Evolutionary conservation across 1,140 invertebrate species (phyloP), one percentile per base, ranked within the genome.

Genomic region (Diabrotica virgifera): DNA sequence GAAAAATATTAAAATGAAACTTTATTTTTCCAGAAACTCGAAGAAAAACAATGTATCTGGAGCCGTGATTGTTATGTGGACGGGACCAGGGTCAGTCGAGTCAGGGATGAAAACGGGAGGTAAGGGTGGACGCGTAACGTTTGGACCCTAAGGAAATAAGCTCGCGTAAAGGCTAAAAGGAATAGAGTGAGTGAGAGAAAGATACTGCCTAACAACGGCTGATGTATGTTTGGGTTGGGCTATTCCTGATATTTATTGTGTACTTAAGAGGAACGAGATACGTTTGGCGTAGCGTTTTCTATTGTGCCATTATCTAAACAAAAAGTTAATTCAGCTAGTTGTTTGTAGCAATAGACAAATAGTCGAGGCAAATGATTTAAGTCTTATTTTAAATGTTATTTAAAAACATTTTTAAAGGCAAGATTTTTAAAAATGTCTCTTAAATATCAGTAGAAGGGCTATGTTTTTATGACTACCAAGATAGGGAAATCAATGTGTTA

Each of bases 211-310:
- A 51, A 56, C 37, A 51, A 54, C 63, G 57, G 58, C 70, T 73
- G 70, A 72, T 73, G 68, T 72, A 72, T 73, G 72, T 70, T 70
- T 63, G 72, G 72, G 70, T 68, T 64, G 65, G 70, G 65, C 72
- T 72, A 73, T 73, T 73, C 70, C 64, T 62, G 72, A 73, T 73
- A 73, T 73, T 73, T 73, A 73, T 73, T 73, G 72, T 73, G 72
- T 73, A 70, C 70, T 73, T 73, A 72, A 70, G 64, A 66, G 72
- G 70, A 73, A 73, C 72, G 72, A 73, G 70, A 52, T 59, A 52
- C 50, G 40, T 12, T 57, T 12, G 36, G 35, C 52, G 40, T 24
- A 51, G 40, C 36, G 37, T 52, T 9, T n/a, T 12, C 57, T 13
- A 46, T 52, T 52, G 36, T 52, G 51, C 57, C 38, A 59, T 65